A percentile compares a stretch with the other conserved stretches of the same genome.
These are phyloP conservation scores for Pontoporia blainvillei DNA, from an alignment of 2,113 vertebrate genomes.

Conservation along the genomic window DNA sequence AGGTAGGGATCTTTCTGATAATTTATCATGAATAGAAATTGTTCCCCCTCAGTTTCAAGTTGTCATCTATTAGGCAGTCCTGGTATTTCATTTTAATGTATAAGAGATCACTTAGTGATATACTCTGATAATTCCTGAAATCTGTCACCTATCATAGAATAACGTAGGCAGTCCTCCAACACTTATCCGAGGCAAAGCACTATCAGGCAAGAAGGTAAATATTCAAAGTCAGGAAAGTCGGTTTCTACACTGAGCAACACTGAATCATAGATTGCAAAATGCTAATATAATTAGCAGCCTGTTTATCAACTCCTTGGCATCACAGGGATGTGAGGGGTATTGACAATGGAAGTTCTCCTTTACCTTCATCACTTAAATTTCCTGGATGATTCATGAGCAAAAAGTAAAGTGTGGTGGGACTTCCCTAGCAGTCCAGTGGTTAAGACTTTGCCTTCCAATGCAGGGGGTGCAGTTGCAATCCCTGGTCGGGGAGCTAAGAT, in stretches of 20 bases:
- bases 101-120: constrained; percentile 41
- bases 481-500: too few relatives aligned
- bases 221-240: not conserved
- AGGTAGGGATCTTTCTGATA: not conserved
- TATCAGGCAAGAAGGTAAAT: not conserved
- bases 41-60: constrained; percentile 24
- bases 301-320: constrained; percentile 9
- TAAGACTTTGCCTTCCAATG: too few relatives aligned
- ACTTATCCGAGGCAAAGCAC: not conserved
- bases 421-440: too few relatives aligned
- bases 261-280: not conserved
- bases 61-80: constrained; percentile 4
- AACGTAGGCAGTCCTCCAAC: not conserved
- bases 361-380: constrained; percentile 8
- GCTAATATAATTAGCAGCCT: constrained; percentile 29
- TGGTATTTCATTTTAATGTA: constrained; percentile 25
- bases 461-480: too few relatives aligned
- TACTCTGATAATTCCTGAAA: constrained; percentile 36
- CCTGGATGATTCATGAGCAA: constrained; percentile 36
- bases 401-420: not conserved
- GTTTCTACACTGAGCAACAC: not conserved
- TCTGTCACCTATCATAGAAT: constrained; percentile 23
- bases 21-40: constrained; percentile 44
- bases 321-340: not conserved
- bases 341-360: not conserved